Base-by-base conservation (phyloP, 2,113 vertebrate species). In the Poicephalus gulielmi region DNA sequence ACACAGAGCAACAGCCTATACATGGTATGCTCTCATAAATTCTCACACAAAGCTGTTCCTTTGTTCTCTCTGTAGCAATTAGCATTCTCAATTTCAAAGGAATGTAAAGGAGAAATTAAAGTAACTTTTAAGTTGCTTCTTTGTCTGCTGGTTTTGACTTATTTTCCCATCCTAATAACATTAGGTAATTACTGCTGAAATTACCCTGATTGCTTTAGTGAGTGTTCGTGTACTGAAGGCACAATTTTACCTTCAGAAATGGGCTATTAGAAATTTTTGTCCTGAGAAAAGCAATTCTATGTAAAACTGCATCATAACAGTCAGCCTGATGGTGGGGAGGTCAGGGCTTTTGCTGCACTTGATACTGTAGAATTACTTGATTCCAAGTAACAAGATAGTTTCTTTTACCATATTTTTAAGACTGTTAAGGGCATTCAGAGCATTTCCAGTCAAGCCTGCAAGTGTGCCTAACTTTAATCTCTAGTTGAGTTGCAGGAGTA, bases 271-370 rank as follows among this genome's bases (percentile, higher is more conserved):
- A 53, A 16, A 27, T 67, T 84, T 71, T 71, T 87, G 31, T 83
- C 88, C 90, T 94, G 83, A 83, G 92, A 94, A 95, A 95, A 95
- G 79, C 88, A 93, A 59, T 83, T 93, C 88, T 93, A 49, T 73
- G 19, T 50, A 33, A 75, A 78, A 67, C 81, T 81, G 49, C 31
- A 4, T 55, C 9, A 3, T 44, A 53, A 62, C 71, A 79, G 27
- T 63, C 3, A 4, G n/a, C 4, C 28, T 82, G 39, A 63, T 52
- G 46, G 39, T 55, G 62, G 43, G 55, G 87, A 87, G 15, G 10
- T 60, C 44, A 76, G 17, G 1, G 2, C 3, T 63, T 89, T 79
- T 81, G 25, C 33, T 70, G 0, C 43, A 6, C 7, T 47, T 50
- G 17, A 0, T 55, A 17, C 3, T 83, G 35, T 43, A 47, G 20